Percentiles rank a stretch among this genome's conserved stretches.
phyloP scores from a whole-genome alignment of 2,888 invertebrate species.

The Ypsolopha scabrella region DNA sequence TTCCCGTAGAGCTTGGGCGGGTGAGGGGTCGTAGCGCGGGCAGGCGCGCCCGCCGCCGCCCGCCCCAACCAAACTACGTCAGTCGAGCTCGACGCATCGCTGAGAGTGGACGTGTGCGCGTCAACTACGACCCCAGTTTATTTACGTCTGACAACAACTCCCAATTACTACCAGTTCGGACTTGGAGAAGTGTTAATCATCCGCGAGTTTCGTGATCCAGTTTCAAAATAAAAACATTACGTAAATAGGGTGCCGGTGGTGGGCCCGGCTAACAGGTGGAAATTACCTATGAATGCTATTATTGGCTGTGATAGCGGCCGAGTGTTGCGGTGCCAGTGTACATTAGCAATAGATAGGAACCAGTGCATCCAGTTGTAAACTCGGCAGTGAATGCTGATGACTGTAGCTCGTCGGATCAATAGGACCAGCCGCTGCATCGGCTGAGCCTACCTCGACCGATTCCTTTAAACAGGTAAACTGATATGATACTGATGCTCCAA shows the following conservation, averaged over 20 bases:
- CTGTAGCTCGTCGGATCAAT: constrained; percentile 3
- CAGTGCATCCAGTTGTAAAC: constrained; percentile 35
- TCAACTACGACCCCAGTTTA: constrained; percentile 10
- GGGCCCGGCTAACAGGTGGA: constrained; percentile 40
- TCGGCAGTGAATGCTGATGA: constrained; percentile 9
- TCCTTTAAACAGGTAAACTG: too few species aligned
- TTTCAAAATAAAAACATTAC: background rate
- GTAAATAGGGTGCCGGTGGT: background rate
- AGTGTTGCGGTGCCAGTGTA: constrained; percentile 37
- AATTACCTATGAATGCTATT: constrained; percentile 41
- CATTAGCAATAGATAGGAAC: constrained; percentile 26
- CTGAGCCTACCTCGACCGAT: background rate
- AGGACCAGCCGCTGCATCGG: background rate
- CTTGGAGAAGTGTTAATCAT: background rate
- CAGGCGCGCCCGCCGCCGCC: constrained; percentile 24
- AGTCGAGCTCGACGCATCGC: constrained; percentile 40
- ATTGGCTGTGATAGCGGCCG: constrained; percentile 20
- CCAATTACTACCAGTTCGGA: background rate
- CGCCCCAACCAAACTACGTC: constrained; percentile 37
- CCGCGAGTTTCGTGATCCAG: too few species aligned
- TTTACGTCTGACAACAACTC: constrained; percentile 17
- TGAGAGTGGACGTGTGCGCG: constrained; percentile 21
- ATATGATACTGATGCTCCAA: too few species aligned
- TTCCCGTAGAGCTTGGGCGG: constrained; percentile 56
- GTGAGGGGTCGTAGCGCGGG: constrained; percentile 36